Base-by-base conservation (phyloP, 2,113 vertebrate genomes). In the Mellivora capensis region DNA sequence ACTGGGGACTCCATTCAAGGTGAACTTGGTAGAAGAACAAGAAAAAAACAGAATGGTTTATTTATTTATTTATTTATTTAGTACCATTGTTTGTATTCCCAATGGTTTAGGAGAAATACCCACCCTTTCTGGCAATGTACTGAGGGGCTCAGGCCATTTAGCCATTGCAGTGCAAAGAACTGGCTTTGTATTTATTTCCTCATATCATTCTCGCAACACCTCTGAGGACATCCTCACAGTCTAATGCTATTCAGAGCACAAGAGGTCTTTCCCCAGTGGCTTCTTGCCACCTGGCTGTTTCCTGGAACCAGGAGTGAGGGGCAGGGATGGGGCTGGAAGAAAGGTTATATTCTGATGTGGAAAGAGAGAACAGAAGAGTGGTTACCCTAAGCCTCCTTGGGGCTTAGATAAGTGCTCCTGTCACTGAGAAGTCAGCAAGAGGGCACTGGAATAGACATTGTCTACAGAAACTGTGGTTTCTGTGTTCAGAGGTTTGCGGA, bases 61-160 rank as follows among this genome's bases (percentile, higher is more conserved):
- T 69, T 69, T 69, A 7, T 67, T 67, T 67, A 4, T 34, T 69
- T 69, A 27, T 8, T 69, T n/a, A 34, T 37, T 69, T n/a, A 2
- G 34, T 9, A 39, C 44, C 79, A 5, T 82, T 31, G 54, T 96
- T 34, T 54, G 1, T 27, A 39, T 84, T 85, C 57, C 15, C 2
- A 2, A 25, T 57, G 20, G 61, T 31, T 80, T 80, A 79, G 71
- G 77, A 76, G 31, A 6, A 57, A 88, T 21, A 14, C 18, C 20
- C 7, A 39, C 37, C 27, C 18, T 82, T 87, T 67, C 47, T 76
- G 29, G n/a, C 57, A 52, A 47, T 85, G 42, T 42, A 21, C 57
- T 47, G 13, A 71, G 49, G 0, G 0, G 0, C 13, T 62, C 52
- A 4, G 6, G n/a, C 11, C 2, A 0, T 69, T 42, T 31, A 62